Evolutionary conservation across 2,113 vertebrate species (phyloP).

Genomic region (Cyprinodon tularosa): DNA sequence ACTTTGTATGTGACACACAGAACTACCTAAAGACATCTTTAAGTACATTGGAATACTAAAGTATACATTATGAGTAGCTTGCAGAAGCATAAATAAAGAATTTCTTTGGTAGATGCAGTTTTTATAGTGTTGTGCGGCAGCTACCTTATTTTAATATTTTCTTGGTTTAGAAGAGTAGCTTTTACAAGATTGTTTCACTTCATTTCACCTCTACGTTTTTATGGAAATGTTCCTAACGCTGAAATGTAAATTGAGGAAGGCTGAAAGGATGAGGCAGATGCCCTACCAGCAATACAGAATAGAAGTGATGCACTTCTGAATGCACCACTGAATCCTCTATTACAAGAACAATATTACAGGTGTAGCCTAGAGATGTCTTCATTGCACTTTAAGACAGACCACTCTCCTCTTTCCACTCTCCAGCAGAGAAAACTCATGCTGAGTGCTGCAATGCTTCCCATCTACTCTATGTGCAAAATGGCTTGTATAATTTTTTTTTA

Average conservation of each 20-base stretch:
- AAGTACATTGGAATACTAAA: constrained; percentile 30
- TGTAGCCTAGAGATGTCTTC: constrained; percentile 34
- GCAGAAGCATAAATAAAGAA: constrained; percentile 18
- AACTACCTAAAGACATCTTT: constrained; percentile 56
- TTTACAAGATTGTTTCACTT: constrained; percentile 36
- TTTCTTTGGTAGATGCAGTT: constrained; percentile 27
- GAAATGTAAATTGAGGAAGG: constrained; percentile 32
- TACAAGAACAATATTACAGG: constrained; percentile 29
- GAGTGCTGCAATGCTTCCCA: constrained; percentile 54
- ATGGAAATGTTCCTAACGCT: constrained; percentile 16
- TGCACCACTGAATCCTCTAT: constrained; percentile 23
- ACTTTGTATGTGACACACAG: constrained; percentile 30
- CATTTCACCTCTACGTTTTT: constrained; percentile 31
- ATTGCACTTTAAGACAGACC: constrained; percentile 20
- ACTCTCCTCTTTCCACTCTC: constrained; percentile 20
- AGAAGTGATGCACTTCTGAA: constrained; percentile 10
- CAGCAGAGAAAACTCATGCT: constrained; percentile 54
- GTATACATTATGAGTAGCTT: constrained; percentile 27
- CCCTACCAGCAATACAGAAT: constrained; percentile 7
- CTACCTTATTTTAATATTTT: constrained; percentile 28
- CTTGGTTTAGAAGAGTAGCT: constrained; percentile 20
- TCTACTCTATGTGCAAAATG: constrained; percentile 52
- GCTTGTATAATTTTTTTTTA: constrained; percentile 48
- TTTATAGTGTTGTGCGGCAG: constrained; percentile 32
- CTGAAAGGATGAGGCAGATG: background rate